Conservation (phyloP, 30 jellyfish, hydroid and myxozoan genomes). For the Morbakka virulenta region DNA sequence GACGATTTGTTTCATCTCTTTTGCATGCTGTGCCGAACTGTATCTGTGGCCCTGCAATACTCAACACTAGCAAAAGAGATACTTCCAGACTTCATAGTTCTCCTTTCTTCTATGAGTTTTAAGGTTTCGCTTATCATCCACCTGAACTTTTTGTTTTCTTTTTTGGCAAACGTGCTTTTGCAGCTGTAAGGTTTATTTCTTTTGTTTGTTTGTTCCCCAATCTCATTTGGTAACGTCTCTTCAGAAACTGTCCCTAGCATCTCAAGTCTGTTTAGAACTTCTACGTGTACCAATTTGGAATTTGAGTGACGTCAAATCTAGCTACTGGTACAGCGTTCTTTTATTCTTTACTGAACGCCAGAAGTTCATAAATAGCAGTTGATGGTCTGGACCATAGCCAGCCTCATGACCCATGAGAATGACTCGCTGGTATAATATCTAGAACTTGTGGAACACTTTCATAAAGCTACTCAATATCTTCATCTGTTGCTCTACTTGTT, state of each 20-base stretch:
- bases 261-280: neutral
- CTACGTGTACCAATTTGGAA: neutral
- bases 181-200: neutral
- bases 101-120: too few species aligned
- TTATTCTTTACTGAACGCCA: neutral
- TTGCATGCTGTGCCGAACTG: too few species aligned
- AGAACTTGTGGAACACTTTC: too few species aligned
- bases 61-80: too few species aligned
- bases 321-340: neutral
- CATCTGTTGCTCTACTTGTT: neutral
- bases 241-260: too few species aligned
- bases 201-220: neutral
- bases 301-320: neutral
- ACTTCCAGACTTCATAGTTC: too few species aligned
- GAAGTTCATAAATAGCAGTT: neutral
- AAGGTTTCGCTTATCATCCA: too few species aligned
- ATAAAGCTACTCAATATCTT: neutral
- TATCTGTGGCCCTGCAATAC: too few species aligned
- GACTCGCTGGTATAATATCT: too few species aligned
- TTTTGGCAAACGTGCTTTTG: neutral
- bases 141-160: too few species aligned
- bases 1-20: too few species aligned
- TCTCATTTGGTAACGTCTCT: neutral
- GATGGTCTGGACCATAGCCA: neutral
- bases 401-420: neutral